These are phyloP conservation scores for Cistogaster globosa DNA, from an alignment of 2,888 invertebrate species.

Conservation along the genomic window DNA sequence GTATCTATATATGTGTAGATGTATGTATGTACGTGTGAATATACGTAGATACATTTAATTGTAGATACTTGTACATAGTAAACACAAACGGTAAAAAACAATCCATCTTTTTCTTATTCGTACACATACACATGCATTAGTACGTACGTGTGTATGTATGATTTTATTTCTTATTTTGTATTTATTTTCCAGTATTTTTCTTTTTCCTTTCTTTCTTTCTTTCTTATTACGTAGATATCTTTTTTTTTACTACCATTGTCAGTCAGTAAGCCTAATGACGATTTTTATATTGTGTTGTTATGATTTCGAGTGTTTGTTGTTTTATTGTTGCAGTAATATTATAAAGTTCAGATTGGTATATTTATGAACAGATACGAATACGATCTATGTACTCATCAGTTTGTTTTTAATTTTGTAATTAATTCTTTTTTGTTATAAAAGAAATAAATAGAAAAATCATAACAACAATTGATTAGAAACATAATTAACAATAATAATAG, in stretches of 20 bases:
- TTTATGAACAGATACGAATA: conserved; percentile 34
- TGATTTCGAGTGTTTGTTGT: conserved; percentile 31
- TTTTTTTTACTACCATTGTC: conserved; percentile 37
- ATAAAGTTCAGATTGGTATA: conserved; percentile 58
- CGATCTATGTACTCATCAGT: conserved; percentile 31
- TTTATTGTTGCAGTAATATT: conserved; percentile 53
- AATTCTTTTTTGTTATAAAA: conserved; percentile 19
- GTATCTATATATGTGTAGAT: background rate
- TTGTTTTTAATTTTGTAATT: background rate
- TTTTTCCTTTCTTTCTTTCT: conserved; percentile 33
- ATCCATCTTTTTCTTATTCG: conserved; percentile 68
- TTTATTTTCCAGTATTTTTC: conserved; percentile 32
- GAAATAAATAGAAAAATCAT: conserved; percentile 6
- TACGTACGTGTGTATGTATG: conserved; percentile 1
- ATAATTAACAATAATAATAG: conserved; percentile 35
- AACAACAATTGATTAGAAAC: conserved; percentile 48
- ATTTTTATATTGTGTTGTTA: conserved; percentile 3
- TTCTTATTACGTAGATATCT: conserved; percentile 39
- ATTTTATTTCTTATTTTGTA: conserved; percentile 26
- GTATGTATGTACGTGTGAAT: background rate
- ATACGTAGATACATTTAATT: conserved; percentile 25
- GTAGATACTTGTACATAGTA: conserved; percentile 14
- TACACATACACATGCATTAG: background rate
- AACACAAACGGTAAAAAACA: conserved; percentile 69
- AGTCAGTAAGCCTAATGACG: conserved; percentile 56